Evolutionary conservation across 2,888 invertebrate genomes (phyloP), one percentile per base, ranked within the genome.

Genomic region (Abrostola tripartita): DNA sequence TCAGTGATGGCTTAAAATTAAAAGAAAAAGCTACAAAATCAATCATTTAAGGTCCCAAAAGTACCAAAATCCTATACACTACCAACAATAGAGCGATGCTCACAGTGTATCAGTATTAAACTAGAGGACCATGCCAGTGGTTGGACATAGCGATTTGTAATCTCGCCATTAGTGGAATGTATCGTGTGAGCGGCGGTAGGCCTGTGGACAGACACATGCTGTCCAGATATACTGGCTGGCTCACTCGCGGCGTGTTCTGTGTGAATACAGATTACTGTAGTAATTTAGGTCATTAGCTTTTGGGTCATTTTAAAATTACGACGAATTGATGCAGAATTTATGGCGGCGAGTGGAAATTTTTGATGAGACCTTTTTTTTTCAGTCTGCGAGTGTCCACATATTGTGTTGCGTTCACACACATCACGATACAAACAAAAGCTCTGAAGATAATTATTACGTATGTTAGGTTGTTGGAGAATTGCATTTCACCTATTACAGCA

Each of bases 151-250:
- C 88, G 83, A 91, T 91, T 88, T 88, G 91, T 90, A 89, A 89
- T 90, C 86, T 87, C 73, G 84, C 85, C 87, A 87, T 89, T 90
- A 89, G 81, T 71, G 81, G 84, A 84, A 88, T 87, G 88, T 88
- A 87, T 86, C 83, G 84, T 75, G 82, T 84, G 84, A 84, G 88
- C 86, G 85, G 82, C 75, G 78, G 62, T 69, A 69, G 67, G 65
- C 71, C 76, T 83, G 86, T 86, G 85, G 87, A 86, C 87, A 85
- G 87, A 86, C 82, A 86, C 81, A 76, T 81, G 81, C 76, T 72
- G 68, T 74, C 73, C 62, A 60, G 60, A 69, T 68, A 71, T 59
- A 74, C 52, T 11, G 40, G 55, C 42, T 55, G 68, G 41, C 54
- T 38, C 61, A 53, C 56, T 50, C 44, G 14, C 24, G 47, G 50